These are phyloP conservation scores for Zaprionus kolodkinae DNA, from an alignment of 1,140 invertebrate genomes.

Conservation along the genomic window DNA sequence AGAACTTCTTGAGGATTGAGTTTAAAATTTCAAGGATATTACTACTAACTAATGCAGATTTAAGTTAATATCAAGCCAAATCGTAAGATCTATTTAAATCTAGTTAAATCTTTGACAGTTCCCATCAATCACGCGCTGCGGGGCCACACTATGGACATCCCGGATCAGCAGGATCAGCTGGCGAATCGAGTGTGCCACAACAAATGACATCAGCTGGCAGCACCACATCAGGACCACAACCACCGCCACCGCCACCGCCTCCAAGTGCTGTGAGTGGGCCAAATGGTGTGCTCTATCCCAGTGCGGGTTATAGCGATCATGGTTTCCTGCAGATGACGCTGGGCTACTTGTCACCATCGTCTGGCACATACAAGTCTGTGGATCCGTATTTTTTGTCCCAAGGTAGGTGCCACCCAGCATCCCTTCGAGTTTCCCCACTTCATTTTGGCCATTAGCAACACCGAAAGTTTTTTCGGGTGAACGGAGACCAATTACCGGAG, in stretches of 20 bases:
- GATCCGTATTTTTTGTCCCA: slow-evolving; percentile 89
- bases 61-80: too few species aligned
- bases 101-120: slow-evolving; percentile 2
- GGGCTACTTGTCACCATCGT: slow-evolving; percentile 87
- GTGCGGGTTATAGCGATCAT: slow-evolving; percentile 84
- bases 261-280: slow-evolving; percentile 39
- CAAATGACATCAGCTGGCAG: slow-evolving; percentile 11
- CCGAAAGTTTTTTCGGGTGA: slow-evolving; percentile 55
- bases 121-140: slow-evolving; percentile 34
- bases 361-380: slow-evolving; percentile 87
- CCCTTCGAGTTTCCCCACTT: slow-evolving; percentile 12
- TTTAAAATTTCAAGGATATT: too few species aligned
- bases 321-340: slow-evolving; percentile 88
- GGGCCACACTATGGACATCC: slow-evolving; percentile 31
- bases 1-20: too few species aligned
- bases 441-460: slow-evolving; percentile 62
- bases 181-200: slow-evolving; percentile 2
- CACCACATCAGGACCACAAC: slow-evolving; percentile 86
- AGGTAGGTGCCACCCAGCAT: slow-evolving; percentile 85
- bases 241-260: slow-evolving; percentile 85
- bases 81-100: not conserved
- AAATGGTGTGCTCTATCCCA: slow-evolving; percentile 78
- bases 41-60: too few species aligned
- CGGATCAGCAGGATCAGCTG: not conserved
- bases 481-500: slow-evolving; percentile 34